Conservation (phyloP, 2,888 invertebrate species). For the Molanna angustata region DNA sequence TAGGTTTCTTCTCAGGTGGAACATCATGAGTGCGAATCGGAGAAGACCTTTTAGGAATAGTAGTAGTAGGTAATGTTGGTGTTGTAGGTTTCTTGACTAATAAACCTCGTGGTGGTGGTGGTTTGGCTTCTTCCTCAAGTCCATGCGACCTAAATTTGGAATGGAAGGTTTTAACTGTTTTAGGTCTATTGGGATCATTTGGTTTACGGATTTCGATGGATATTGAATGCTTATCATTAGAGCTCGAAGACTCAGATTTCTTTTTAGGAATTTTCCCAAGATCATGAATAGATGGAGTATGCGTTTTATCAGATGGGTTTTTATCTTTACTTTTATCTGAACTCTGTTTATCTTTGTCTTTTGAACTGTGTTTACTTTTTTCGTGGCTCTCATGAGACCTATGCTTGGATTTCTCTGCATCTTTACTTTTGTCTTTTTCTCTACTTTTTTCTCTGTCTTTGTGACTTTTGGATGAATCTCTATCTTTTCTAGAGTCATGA, state of each 20-base stretch:
- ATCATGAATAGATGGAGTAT: conserved; percentile 67
- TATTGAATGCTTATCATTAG: conserved; percentile 65
- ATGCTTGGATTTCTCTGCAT: conserved; percentile 28
- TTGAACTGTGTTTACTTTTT: conserved; percentile 33
- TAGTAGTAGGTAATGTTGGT: conserved; percentile 45
- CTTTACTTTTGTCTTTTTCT: conserved; percentile 39
- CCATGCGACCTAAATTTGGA: conserved; percentile 92
- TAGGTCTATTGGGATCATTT: conserved; percentile 68
- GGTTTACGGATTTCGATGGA: conserved; percentile 77
- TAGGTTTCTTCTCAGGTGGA: conserved; percentile 76
- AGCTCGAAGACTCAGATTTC: conserved; percentile 35
- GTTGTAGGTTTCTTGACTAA: conserved; percentile 58
- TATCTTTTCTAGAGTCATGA: conserved; percentile 37
- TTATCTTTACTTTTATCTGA: conserved; percentile 30
- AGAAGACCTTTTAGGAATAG: conserved; percentile 50
- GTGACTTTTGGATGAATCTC: conserved; percentile 44
- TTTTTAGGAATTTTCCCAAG: conserved; percentile 76
- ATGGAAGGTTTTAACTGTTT: conserved; percentile 89
- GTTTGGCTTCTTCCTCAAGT: conserved; percentile 81
- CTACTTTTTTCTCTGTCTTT: conserved; percentile 42
- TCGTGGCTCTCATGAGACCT: conserved; percentile 23
- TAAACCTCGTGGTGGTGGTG: conserved; percentile 74
- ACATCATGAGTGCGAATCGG: conserved; percentile 48
- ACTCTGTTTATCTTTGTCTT: conserved; percentile 30
- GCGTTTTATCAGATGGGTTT: conserved; percentile 66